Evolutionary conservation across 1,140 invertebrate species (phyloP), one percentile per base, ranked within the genome.

Genomic region (Nasonia giraulti): DNA sequence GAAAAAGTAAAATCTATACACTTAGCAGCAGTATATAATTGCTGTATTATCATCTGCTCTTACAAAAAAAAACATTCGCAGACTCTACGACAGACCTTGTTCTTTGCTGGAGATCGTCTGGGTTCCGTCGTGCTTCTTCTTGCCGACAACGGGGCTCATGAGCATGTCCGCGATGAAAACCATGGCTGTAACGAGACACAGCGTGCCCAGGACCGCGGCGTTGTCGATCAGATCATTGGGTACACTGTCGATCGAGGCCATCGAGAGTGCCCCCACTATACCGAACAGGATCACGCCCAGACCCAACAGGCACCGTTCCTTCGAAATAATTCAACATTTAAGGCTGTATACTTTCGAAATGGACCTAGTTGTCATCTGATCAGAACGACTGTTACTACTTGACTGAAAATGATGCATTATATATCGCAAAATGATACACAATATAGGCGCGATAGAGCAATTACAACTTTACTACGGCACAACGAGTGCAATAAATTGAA

Each of bases 221-320:
- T 96, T 96, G 86, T 96, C 95, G 7, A 96, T 91, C 71, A 97
- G 91, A 66, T 95, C 93, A 12, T 92, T 89, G 4, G 95, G 95
- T 4, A 96, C 94, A 69, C 94, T 95, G 88, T 97, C 96, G 87
- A 96, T 93, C 7, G 96, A 95, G 14, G 95, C 95, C 78, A 96
- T 92, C 83, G 95, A 94, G 88, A 96, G 90, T 87, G 94, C 95
- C 87, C 96, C 96, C 87, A 96, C 93, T 77, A 95, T 93, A 76
- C 94, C 93, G 89, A 96, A 96, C 74, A 96, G 93, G 40, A 96
- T 90, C 37, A 95, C 92, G 2, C 96, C 96, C 82, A 96, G 91
- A 14, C 95, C 95, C 14, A 96, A 92, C 6, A 96, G 90, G 82
- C 96, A 94, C 7, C 94, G 91, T 91, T 96, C 96, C 90, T 95